These are phyloP conservation scores for Leucoraja ocellata DNA, from an alignment of 2,797 vertebrate species.

Conservation along the genomic window DNA sequence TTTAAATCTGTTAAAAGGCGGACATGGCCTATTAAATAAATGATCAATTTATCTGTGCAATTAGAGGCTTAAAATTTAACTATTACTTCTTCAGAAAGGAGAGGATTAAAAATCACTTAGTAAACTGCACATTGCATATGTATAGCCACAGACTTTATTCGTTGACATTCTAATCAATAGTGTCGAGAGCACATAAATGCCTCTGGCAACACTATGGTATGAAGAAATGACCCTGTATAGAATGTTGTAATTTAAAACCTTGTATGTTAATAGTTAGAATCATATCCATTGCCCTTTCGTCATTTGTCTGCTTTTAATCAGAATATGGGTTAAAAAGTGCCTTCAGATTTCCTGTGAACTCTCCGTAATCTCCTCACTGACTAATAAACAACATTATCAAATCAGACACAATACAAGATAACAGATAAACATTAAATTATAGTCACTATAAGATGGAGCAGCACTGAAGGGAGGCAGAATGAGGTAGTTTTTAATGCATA, in stretches of 20 bases:
- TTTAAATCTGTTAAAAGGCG: not conserved
- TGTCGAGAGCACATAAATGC: slow-evolving; percentile 52
- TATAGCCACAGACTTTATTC: slow-evolving; percentile 46
- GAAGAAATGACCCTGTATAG: slow-evolving; percentile 44
- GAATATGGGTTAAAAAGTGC: not conserved
- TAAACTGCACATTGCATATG: slow-evolving; percentile 47
- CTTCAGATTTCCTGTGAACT: not conserved
- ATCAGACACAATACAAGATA: not conserved
- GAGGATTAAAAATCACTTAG: slow-evolving; percentile 52
- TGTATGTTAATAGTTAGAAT: not conserved
- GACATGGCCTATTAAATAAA: slow-evolving; percentile 24
- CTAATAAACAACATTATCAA: not conserved
- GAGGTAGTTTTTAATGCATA: not conserved
- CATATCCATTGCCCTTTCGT: not conserved
- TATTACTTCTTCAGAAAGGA: not conserved
- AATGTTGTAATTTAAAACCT: slow-evolving; percentile 53
- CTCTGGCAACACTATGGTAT: slow-evolving; percentile 51
- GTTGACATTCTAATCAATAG: slow-evolving; percentile 62
- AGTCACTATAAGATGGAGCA: not conserved
- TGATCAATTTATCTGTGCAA: slow-evolving; percentile 21
- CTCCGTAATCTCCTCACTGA: not conserved
- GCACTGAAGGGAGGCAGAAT: not conserved
- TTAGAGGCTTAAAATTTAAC: not conserved
- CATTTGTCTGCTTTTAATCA: not conserved
- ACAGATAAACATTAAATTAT: not conserved